These are phyloP conservation scores for Pteropus rufus DNA, from an alignment of 2,797 vertebrate species.

Conservation along the genomic window DNA sequence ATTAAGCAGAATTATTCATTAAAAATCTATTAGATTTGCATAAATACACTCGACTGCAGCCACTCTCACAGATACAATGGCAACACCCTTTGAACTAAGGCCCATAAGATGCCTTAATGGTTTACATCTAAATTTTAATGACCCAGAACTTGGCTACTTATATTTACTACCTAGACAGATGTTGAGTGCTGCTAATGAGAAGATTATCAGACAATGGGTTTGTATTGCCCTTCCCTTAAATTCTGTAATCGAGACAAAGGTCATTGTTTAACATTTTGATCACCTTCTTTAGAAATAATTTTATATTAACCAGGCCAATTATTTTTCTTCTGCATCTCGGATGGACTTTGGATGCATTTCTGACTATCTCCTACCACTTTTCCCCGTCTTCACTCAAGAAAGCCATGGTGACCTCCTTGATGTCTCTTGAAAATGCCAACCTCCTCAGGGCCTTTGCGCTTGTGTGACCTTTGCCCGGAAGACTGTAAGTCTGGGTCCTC, in stretches of 20 bases:
- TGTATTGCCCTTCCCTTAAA: slow-evolving; percentile 40
- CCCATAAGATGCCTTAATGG: slow-evolving; percentile 64
- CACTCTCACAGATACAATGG: slow-evolving; percentile 46
- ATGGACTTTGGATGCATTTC: neutral
- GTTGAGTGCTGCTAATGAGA: slow-evolving; percentile 69
- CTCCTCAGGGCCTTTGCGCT: neutral
- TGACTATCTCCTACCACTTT: neutral
- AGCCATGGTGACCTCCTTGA: neutral
- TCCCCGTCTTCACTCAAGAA: neutral
- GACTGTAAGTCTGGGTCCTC: neutral
- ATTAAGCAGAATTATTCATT: slow-evolving; percentile 67
- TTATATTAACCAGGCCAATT: neutral
- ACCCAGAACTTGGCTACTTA: slow-evolving; percentile 72
- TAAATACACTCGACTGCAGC: slow-evolving; percentile 13
- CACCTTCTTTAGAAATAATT: neutral
- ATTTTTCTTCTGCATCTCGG: neutral
- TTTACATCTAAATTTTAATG: slow-evolving; percentile 77
- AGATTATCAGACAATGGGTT: slow-evolving; percentile 27
- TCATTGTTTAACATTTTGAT: slow-evolving; percentile 43
- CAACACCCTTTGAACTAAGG: slow-evolving; percentile 68
- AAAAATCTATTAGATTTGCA: slow-evolving; percentile 62
- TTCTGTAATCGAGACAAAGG: slow-evolving; percentile 14
- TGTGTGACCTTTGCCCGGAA: neutral
- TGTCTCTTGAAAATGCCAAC: neutral
- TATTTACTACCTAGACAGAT: slow-evolving; percentile 75